Base-by-base conservation (phyloP, 37 sponge, comb jelly and placozoan species). In the Ephydatia muelleri region DNA sequence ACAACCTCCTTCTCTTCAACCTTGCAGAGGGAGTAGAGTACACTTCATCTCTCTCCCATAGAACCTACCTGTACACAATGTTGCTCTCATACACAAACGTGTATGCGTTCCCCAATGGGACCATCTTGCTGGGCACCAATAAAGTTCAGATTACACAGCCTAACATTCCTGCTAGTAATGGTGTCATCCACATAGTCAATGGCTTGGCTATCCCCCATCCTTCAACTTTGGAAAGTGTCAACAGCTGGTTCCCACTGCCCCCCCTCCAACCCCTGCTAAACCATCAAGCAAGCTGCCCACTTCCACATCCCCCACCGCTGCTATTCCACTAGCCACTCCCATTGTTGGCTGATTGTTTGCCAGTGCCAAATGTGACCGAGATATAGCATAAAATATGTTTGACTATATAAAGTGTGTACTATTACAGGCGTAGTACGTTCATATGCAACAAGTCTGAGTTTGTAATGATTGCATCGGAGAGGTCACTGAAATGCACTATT, bases 101-200 rank as follows among this genome's bases (percentile, higher is more conserved):
- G 9, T 21, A 32, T 30, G 29, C 32, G 4, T 26, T 23, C 65
- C 29, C n/a, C 49, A 71, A 74, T 72, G 82, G 82, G 36, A 49
- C 65, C 47, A 31, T 83, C 11, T 21, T 33, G 31, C 65, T 73
- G 0, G 84, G 76, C 3, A 16, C 9, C 22, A 38, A 43, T 36
- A 77, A 76, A 2, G 22, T 76, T 22, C 38, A n/a, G 22, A 82
- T 82, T 22, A 65, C 65, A 22, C 49, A 43, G 19, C 43, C 80
- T 23, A 48, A 90, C 49, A 85, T 90, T 5, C 47, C 85, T 23
- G 85, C 85, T 9, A 70, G 71, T 30, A 90, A 90, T 77, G 90
- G 90, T 30, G 90, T 90, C 40, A 67, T 90, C 26, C 90, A 90
- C 29, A 35, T 47, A 21, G 40, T 90, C 6, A 40, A 75, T 38